phyloP scores from a whole-genome alignment of 2,888 invertebrate species.

The Drosophila falleni region DNA sequence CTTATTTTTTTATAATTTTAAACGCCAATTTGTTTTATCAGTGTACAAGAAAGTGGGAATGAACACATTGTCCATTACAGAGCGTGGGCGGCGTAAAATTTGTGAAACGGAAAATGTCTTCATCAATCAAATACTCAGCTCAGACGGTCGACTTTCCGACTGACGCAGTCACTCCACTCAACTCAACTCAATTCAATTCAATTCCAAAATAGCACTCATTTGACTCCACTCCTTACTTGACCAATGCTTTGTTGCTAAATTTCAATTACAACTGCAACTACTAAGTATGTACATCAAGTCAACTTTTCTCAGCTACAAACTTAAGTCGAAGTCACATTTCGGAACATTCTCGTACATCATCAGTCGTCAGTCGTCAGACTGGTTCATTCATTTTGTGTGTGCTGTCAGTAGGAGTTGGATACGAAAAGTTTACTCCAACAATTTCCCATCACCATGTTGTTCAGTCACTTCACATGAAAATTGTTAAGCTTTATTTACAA shows the following conservation, averaged over 20 bases:
- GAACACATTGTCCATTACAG: constrained; percentile 23
- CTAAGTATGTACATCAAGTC: constrained; percentile 76
- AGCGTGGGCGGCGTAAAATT: constrained; percentile 59
- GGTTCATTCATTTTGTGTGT: constrained; percentile 28
- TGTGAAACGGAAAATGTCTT: constrained; percentile 77
- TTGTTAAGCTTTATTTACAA: constrained; percentile 30
- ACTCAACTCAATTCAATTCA: constrained; percentile 56
- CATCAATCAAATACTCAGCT: constrained; percentile 73
- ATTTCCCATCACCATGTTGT: constrained; percentile 18
- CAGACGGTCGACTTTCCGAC: constrained; percentile 37
- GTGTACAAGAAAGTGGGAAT: constrained; percentile 4
- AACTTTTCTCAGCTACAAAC: constrained; percentile 50
- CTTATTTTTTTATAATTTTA: no score
- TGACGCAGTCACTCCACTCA: constrained; percentile 66
- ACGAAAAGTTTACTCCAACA: constrained; percentile 29
- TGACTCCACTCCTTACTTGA: constrained; percentile 5
- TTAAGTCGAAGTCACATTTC: constrained; percentile 15
- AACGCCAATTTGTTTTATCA: neutral
- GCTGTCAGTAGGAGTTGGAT: constrained; percentile 36
- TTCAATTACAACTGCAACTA: constrained; percentile 76
- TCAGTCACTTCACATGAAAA: constrained; percentile 13
- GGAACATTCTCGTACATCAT: constrained; percentile 24
- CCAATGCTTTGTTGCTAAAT: constrained; percentile 71
- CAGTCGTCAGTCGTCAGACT: constrained; percentile 36
- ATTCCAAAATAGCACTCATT: constrained; percentile 33